Evolutionary conservation across 2,797 vertebrate species (phyloP), one percentile per base, ranked within the genome.

Genomic region (Lateolabrax maculatus): DNA sequence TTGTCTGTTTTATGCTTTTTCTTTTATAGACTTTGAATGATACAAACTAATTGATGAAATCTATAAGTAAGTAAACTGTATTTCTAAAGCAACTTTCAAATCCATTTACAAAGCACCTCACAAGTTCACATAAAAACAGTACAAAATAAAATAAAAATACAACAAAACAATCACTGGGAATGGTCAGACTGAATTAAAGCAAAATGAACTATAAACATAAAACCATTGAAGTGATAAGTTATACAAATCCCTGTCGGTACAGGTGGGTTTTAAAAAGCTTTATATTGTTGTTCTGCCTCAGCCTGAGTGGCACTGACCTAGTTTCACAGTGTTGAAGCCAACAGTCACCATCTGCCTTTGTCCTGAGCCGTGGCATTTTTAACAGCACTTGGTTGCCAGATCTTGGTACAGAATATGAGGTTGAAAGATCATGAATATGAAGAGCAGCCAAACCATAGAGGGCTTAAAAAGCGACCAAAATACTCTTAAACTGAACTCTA

Each of bases 191-290:
- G n/a, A 12, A 25, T 25, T 18, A 8, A 48, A 37, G 37, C n/a
- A 1, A 46, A 25, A 15, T 9, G 6, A 70, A 23, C 9, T 25
- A 39, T 7, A 27, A 27, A 60, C n/a, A 37, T 37, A 29, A 55
- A 75, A 18, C 19, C 16, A 6, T 5, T 64, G 51, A 16, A 12
- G 56, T 23, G 31, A 55, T 63, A 36, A 31, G 5, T 31, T 44
- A 0, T 37, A 36, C 48, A 56, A 64, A 44, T 53, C 21, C 48
- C 46, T 53, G 51, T 71, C 3, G 12, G 43, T 13, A 16, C 70
- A 72, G 37, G 49, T 72, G 70, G 58, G 27, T n/a, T 51, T 63
- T 72, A 62, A n/a, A 46, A 55, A 13, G 61, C 52, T 37, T 46
- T 53, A 18, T 55, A 36, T 44, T 48, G 41, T 56, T 51, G 41